Conservation (phyloP, 2,113 vertebrate species). For the Melierax canorus region DNA sequence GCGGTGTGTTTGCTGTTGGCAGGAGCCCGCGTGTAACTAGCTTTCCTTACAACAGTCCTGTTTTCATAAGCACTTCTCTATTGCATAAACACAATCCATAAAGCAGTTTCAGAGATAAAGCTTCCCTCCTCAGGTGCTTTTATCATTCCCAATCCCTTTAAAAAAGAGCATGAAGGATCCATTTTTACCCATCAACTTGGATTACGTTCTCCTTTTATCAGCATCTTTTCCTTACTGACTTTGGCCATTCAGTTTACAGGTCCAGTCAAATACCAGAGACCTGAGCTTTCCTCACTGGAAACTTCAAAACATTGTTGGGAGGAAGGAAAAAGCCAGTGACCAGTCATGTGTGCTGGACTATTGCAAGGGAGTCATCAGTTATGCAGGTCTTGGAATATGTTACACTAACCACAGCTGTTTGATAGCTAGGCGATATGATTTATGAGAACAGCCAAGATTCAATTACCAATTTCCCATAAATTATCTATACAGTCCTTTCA, state of each 20-base stretch:
- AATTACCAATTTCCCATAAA: conserved; percentile 67
- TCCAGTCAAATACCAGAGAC: neutral
- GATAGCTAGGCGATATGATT: conserved; percentile 41
- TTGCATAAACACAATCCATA: neutral
- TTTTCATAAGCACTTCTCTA: neutral
- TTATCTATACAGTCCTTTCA: conserved; percentile 48
- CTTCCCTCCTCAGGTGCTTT: neutral
- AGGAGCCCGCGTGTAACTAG: rapidly evolving
- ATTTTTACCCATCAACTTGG: neutral
- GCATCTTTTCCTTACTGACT: conserved; percentile 1
- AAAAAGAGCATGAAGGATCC: neutral
- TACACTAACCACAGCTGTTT: conserved; percentile 30
- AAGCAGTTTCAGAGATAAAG: neutral
- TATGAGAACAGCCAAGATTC: conserved; percentile 53
- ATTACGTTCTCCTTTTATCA: conserved; percentile 30
- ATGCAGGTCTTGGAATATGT: conserved; percentile 46
- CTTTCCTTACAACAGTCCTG: neutral
- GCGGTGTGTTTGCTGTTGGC: neutral
- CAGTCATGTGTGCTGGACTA: neutral
- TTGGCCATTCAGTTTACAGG: neutral
- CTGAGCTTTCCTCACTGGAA: neutral
- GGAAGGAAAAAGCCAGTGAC: neutral
- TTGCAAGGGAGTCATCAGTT: conserved; percentile 39
- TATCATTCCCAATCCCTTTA: neutral
- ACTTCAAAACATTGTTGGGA: neutral